A percentile compares a stretch with the other conserved stretches of the same genome.
These are phyloP conservation scores for Drosophila lacteicornis DNA, from an alignment of 1,140 invertebrate genomes.

Conservation along the genomic window DNA sequence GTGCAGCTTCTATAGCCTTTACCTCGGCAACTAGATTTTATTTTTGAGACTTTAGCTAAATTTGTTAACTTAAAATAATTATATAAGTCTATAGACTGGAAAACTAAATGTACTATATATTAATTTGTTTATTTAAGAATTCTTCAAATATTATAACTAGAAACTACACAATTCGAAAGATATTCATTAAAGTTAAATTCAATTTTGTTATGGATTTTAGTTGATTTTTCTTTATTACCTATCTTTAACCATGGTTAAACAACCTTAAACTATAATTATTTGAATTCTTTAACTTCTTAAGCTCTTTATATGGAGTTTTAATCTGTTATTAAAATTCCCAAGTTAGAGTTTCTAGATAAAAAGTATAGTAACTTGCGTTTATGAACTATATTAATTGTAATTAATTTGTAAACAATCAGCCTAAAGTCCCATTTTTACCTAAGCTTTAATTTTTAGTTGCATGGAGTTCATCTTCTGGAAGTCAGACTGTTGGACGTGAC, in stretches of 20 bases:
- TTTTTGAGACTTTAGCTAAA: not conserved
- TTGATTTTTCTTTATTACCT: too few species aligned
- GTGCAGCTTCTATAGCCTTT: not conserved
- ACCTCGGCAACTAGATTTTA: not conserved
- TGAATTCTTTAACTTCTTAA: not conserved
- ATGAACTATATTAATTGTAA: not conserved
- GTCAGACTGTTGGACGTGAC: conserved; percentile 18
- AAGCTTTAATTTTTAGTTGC: not conserved
- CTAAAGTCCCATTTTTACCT: not conserved
- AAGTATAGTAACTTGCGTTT: not conserved
- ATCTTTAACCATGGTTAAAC: too few species aligned
- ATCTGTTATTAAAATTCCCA: not conserved
- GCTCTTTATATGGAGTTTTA: too few species aligned
- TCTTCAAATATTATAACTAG: too few species aligned
- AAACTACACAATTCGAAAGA: too few species aligned
- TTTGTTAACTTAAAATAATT: not conserved
- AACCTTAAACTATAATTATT: not conserved
- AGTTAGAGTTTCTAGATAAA: not conserved
- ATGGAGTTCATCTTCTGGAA: not conserved
- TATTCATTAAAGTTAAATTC: too few species aligned
- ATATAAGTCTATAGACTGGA: too few species aligned
- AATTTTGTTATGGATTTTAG: not conserved
- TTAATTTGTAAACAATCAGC: not conserved
- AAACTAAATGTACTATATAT: too few species aligned
- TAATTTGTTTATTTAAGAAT: not conserved